Percentiles rank a stretch among this genome's conserved stretches.
phyloP scores from a whole-genome alignment of 1,140 invertebrate species.

The Ruditapes philippinarum region DNA sequence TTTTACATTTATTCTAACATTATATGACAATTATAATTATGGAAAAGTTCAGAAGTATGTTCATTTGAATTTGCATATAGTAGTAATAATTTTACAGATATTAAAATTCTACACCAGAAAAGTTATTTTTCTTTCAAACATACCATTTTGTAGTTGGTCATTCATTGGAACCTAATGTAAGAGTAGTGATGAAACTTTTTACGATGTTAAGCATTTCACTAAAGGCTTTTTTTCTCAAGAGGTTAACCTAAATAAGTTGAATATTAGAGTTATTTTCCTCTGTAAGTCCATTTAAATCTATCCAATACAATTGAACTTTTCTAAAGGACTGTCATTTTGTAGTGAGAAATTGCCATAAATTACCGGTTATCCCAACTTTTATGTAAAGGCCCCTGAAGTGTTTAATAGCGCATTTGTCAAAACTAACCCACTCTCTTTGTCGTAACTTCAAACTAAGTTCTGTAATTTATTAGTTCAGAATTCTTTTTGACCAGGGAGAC shows the following conservation, averaged over 20 bases:
- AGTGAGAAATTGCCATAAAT: conserved; percentile 53
- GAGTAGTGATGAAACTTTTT: not conserved
- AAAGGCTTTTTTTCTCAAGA: no score
- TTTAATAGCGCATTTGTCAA: conserved; percentile 52
- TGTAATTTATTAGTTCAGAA: conserved; percentile 36
- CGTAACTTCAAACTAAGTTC: not conserved
- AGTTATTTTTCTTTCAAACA: no score
- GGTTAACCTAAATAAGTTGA: no score
- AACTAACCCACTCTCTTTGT: conserved; percentile 47
- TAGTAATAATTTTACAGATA: no score
- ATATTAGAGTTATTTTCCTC: not conserved
- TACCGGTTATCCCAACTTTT: conserved; percentile 14
- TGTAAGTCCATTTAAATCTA: conserved; percentile 45
- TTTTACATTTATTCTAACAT: no score
- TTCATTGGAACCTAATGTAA: no score
- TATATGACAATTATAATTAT: no score
- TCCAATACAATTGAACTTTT: conserved; percentile 41
- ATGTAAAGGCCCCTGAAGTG: conserved; percentile 28
- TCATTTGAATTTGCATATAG: no score
- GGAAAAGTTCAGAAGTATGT: no score
- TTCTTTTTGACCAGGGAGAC: conserved; percentile 29
- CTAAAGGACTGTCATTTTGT: conserved; percentile 45
- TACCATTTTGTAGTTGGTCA: no score
- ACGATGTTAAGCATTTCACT: not conserved
- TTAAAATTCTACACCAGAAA: no score